Conservation (phyloP, 1,140 invertebrate species). For the Dolichoris vasculosae region DNA sequence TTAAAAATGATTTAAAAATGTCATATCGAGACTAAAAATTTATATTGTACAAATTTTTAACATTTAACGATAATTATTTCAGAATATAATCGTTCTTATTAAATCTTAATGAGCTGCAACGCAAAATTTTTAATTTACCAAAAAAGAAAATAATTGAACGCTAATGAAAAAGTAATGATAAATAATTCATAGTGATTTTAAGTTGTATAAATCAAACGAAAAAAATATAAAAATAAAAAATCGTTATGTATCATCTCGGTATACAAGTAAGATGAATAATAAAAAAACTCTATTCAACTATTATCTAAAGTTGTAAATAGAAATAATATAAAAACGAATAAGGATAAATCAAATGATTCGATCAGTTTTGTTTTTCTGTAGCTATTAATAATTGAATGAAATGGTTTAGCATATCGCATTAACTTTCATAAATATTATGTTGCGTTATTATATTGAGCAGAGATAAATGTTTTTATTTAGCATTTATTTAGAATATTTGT, state of each 20-base stretch:
- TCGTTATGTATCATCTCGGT: not conserved
- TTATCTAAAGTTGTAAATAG: not conserved
- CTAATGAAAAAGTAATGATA: not conserved
- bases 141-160: not conserved
- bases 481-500: too few species aligned
- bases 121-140: not conserved
- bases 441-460: too few species aligned
- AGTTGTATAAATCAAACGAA: not conserved
- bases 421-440: too few species aligned
- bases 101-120: not conserved
- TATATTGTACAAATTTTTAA: not conserved
- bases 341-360: too few species aligned
- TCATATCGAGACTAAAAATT: not conserved
- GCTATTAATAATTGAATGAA: too few species aligned
- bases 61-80: not conserved
- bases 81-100: not conserved
- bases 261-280: not conserved
- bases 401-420: too few species aligned
- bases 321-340: too few species aligned
- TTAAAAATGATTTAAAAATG: conserved; percentile 21
- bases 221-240: not conserved
- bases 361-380: too few species aligned
- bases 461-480: too few species aligned
- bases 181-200: not conserved
- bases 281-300: not conserved